phyloP scores from a whole-genome alignment of 2,888 invertebrate genomes.

The Pinctada fucata region DNA sequence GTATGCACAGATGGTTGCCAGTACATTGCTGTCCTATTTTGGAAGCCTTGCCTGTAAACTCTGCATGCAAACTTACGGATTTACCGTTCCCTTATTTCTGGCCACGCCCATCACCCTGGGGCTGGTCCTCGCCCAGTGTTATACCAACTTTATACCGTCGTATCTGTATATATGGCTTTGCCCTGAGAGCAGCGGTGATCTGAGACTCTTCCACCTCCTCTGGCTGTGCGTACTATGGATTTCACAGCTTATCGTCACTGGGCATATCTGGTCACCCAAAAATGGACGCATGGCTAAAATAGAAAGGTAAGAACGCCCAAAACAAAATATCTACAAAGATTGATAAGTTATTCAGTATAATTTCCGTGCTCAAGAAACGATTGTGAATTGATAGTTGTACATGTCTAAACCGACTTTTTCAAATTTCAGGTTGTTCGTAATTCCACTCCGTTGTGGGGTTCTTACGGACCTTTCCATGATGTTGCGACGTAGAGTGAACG shows the following conservation, averaged over 20 bases:
- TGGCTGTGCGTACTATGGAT: slow-evolving; percentile 64
- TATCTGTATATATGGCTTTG: slow-evolving; percentile 59
- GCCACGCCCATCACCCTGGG: slow-evolving; percentile 73
- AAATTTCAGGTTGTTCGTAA: slow-evolving; percentile 84
- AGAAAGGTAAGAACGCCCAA: slow-evolving; percentile 56
- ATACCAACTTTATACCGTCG: slow-evolving; percentile 52
- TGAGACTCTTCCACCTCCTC: slow-evolving; percentile 52
- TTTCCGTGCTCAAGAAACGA: not conserved
- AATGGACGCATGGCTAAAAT: slow-evolving; percentile 69
- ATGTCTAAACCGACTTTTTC: not conserved
- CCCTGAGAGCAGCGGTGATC: slow-evolving; percentile 50
- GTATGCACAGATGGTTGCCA: slow-evolving; percentile 52
- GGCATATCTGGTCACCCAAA: slow-evolving; percentile 70
- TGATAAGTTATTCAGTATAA: no score
- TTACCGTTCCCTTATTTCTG: slow-evolving; percentile 77
- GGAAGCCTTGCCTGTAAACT: slow-evolving; percentile 79
- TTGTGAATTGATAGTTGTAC: not conserved
- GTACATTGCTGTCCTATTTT: slow-evolving; percentile 76
- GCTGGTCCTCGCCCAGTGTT: slow-evolving; percentile 59
- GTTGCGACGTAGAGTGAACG: slow-evolving; percentile 91
- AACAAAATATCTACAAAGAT: no score
- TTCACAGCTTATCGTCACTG: slow-evolving; percentile 68
- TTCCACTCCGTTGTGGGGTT: slow-evolving; percentile 94
- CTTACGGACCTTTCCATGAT: slow-evolving; percentile 97
- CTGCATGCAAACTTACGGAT: slow-evolving; percentile 77